A percentile compares a stretch with the other conserved stretches of the same genome.
Evolutionary conservation across 2,797 vertebrate genomes (phyloP).

Genomic region (Callimico goeldii): DNA sequence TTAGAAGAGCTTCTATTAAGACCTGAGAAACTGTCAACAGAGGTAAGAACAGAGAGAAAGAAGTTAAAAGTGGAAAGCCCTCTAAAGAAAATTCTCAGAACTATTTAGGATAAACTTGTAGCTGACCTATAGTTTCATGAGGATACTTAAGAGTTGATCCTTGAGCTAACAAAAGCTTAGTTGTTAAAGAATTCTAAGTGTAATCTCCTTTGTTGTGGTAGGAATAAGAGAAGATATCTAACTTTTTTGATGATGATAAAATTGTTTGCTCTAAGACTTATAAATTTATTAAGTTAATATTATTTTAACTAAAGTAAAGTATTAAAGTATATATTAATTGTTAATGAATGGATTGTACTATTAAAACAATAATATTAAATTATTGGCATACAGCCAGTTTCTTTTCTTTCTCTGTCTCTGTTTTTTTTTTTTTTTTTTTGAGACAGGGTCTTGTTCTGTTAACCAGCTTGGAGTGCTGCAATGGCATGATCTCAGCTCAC

Average conservation of each 20-base stretch:
- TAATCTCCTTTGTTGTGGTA: conserved; percentile 38
- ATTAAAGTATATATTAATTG: not conserved
- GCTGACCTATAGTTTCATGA: not conserved
- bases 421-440: not conserved
- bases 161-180: conserved; percentile 46
- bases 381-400: conserved; percentile 18
- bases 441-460: too few species aligned
- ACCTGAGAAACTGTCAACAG: conserved; percentile 24
- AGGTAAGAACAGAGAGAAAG: conserved; percentile 16
- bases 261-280: conserved; percentile 51
- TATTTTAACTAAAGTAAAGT: not conserved
- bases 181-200: not conserved
- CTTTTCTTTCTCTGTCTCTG: not conserved
- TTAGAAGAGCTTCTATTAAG: conserved; percentile 21
- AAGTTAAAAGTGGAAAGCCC: not conserved
- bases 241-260: conserved; percentile 46
- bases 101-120: conserved; percentile 38
- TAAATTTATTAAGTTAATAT: conserved; percentile 7
- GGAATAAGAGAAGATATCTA: not conserved
- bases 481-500: too few species aligned
- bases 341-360: not conserved
- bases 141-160: conserved; percentile 37
- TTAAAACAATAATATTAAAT: not conserved
- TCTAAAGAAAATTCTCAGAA: conserved; percentile 37
- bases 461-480: too few species aligned